These are phyloP conservation scores for Echinarachnius parma DNA, from an alignment of 53 echinoderm and acorn worm genomes.

Conservation along the genomic window DNA sequence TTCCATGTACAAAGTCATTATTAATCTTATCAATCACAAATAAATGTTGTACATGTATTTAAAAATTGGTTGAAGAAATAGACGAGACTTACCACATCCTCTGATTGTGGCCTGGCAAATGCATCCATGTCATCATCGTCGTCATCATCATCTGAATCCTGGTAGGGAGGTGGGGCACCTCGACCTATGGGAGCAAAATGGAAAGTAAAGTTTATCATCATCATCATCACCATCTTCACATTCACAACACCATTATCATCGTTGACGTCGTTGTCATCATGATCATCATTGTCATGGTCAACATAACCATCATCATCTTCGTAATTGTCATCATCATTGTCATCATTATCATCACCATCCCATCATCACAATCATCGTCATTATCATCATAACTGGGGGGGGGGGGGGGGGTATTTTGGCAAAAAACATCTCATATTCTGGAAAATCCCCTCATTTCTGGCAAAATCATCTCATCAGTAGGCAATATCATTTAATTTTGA, in stretches of 20 bases:
- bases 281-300: background rate
- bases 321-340: background rate
- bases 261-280: background rate
- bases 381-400: background rate
- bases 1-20: too few species aligned
- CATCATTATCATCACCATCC: background rate
- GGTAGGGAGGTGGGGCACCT: constrained; percentile 47
- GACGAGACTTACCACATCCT: constrained; percentile 68
- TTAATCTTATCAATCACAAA: too few species aligned
- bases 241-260: background rate
- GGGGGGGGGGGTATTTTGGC: background rate
- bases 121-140: constrained; percentile 69
- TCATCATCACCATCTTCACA: background rate
- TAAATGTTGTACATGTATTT: too few species aligned
- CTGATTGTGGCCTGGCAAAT: constrained; percentile 36
- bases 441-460: too few species aligned
- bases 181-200: constrained; percentile 6
- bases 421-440: too few species aligned
- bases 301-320: background rate
- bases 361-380: background rate
- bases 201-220: background rate
- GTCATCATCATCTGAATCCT: constrained; percentile 83
- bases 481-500: too few species aligned
- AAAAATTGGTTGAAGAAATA: too few species aligned
- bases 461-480: too few species aligned